Evolutionary conservation across 2,888 invertebrate genomes (phyloP).

Genomic region (Phaonia tiefii): DNA sequence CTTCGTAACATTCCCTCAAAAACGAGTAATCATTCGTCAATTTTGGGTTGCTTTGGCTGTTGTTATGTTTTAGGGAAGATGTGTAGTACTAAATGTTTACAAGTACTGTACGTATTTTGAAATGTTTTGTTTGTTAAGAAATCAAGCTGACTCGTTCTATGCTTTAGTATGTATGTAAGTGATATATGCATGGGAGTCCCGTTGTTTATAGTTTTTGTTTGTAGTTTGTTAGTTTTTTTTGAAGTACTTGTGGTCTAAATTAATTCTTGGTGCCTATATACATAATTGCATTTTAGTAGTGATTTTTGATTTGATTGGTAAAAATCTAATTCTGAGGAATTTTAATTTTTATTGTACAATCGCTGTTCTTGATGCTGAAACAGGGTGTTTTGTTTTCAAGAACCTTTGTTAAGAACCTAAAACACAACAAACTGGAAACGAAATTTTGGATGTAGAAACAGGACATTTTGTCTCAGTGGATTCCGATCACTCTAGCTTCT

Average conservation of each 20-base stretch:
- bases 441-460: constrained; percentile 40
- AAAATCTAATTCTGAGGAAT: too few species aligned
- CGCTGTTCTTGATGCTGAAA: constrained; percentile 43
- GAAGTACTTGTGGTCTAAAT: neutral
- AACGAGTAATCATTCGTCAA: too few species aligned
- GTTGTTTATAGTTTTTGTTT: neutral
- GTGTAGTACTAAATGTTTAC: too few species aligned
- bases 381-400: constrained; percentile 35
- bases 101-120: too few species aligned
- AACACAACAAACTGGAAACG: constrained; percentile 49
- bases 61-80: too few species aligned
- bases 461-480: constrained; percentile 20
- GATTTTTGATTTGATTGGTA: neutral
- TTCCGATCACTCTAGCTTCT: constrained; percentile 38
- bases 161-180: too few species aligned
- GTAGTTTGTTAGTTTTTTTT: neutral
- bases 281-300: neutral
- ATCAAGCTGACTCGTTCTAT: too few species aligned
- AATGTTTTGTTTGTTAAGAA: too few species aligned
- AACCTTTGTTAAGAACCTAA: constrained; percentile 40
- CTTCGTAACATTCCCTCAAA: too few species aligned
- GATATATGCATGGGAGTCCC: constrained; percentile 5
- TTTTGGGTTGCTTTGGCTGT: too few species aligned
- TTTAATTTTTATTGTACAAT: constrained; percentile 16
- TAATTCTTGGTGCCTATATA: too few species aligned